Conservation (phyloP, 2,888 invertebrate species). For the Drosophila bunnanda region DNA sequence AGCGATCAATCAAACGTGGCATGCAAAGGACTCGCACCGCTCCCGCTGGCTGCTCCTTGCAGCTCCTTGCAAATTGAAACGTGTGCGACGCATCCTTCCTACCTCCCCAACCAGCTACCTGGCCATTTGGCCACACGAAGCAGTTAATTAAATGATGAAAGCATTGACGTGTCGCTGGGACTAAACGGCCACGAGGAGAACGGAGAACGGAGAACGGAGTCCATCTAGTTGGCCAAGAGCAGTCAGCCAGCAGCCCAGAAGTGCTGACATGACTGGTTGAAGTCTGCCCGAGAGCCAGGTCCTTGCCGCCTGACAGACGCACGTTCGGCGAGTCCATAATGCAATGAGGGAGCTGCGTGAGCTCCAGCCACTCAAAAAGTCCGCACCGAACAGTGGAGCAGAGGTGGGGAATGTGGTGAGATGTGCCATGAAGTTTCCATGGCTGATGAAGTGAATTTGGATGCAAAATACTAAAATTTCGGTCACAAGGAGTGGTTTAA, state of each 20-base stretch:
- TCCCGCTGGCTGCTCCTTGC: conserved; percentile 13
- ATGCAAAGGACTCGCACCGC: conserved; percentile 57
- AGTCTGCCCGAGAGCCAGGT: conserved; percentile 9
- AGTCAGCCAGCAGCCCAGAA: conserved; percentile 10
- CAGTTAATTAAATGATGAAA: conserved; percentile 81
- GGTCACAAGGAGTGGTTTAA: neutral
- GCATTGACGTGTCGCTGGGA: conserved; percentile 72
- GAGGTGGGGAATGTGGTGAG: neutral
- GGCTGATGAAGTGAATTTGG: neutral
- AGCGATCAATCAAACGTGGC: conserved; percentile 67
- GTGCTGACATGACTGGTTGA: conserved; percentile 25
- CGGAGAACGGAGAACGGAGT: too few relatives aligned
- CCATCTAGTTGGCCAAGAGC: conserved; percentile 15
- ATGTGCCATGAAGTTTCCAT: neutral
- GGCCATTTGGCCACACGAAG: conserved; percentile 55
- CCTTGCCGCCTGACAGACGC: conserved; percentile 36
- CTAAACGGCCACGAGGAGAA: conserved; percentile 47
- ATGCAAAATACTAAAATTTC: neutral
- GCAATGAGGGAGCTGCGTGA: conserved; percentile 41
- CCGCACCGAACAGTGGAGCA: neutral
- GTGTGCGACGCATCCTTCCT: conserved; percentile 33
- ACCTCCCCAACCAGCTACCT: conserved; percentile 5
- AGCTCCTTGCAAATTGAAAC: conserved; percentile 51
- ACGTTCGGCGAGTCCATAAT: conserved; percentile 58
- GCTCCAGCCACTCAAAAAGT: conserved; percentile 1